These are phyloP conservation scores for Cremastinae sp. DNA, from an alignment of 2,888 invertebrate species.

Conservation along the genomic window DNA sequence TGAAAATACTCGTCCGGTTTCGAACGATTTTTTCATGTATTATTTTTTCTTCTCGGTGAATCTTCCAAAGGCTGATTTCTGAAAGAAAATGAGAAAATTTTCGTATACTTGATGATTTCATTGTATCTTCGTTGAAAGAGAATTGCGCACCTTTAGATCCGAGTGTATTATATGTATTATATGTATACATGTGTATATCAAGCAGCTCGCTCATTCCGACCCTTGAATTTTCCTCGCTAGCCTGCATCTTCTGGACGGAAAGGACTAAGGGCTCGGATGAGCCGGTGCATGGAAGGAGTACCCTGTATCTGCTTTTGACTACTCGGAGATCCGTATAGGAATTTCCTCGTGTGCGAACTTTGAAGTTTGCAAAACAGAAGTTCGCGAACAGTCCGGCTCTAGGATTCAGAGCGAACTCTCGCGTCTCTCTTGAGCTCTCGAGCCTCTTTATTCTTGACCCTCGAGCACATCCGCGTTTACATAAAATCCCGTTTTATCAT, in stretches of 20 bases:
- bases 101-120: too few relatives aligned
- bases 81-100: too few relatives aligned
- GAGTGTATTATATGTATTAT: too few relatives aligned
- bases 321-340: conserved; percentile 16
- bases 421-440: conserved; percentile 3
- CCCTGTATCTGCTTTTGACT: conserved; percentile 9
- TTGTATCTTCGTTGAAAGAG: too few relatives aligned
- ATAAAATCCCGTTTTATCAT: not conserved
- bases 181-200: too few relatives aligned
- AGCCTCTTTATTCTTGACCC: conserved; percentile 3
- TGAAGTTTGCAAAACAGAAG: conserved; percentile 25
- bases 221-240: conserved; percentile 11
- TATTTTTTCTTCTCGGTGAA: too few relatives aligned
- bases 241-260: not conserved
- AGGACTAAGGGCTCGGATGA: too few relatives aligned
- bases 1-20: too few relatives aligned
- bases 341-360: conserved; percentile 30
- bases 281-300: not conserved
- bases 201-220: conserved; percentile 11
- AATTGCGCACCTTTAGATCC: too few relatives aligned
- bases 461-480: conserved; percentile 4
- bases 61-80: too few relatives aligned
- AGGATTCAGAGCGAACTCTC: conserved; percentile 5
- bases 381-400: conserved; percentile 16
- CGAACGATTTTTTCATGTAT: too few relatives aligned